Evolutionary conservation across 2,888 invertebrate genomes (phyloP).

Genomic region (Resseliella maxima): DNA sequence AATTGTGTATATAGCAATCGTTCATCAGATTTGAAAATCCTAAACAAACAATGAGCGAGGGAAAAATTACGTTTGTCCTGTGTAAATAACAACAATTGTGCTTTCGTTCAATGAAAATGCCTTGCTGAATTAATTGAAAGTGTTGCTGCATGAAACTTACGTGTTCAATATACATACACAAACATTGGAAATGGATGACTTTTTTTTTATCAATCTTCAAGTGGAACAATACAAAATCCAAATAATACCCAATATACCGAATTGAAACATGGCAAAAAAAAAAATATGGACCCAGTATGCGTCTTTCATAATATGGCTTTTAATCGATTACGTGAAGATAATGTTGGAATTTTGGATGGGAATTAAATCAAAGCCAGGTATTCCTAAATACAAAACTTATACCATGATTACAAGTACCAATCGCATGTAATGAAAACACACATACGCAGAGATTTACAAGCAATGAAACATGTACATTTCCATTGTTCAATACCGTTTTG

Average conservation of each 20-base stretch:
- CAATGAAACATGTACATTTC: too few species aligned
- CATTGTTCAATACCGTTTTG: neutral
- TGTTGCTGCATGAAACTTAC: neutral
- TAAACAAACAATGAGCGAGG: constrained; percentile 4
- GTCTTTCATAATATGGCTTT: neutral
- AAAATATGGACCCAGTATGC: neutral
- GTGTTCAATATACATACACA: neutral
- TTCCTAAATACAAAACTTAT: neutral
- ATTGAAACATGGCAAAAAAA: neutral
- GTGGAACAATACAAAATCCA: neutral
- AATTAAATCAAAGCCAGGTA: neutral
- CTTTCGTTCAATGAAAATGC: neutral
- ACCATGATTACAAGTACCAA: neutral
- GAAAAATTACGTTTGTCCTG: neutral
- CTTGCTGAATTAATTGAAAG: neutral
- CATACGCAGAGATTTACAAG: too few species aligned
- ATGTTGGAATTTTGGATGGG: neutral
- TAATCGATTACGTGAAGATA: constrained; percentile 47
- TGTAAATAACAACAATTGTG: constrained; percentile 12
- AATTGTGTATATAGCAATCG: too few species aligned
- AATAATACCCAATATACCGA: neutral
- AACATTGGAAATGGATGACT: too few species aligned
- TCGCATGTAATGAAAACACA: too few species aligned
- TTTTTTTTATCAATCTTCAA: neutral
- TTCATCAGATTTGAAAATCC: constrained; percentile 27